Evolutionary conservation across 2,113 vertebrate genomes (phyloP).

Genomic region (Thinocorus orbignyianus): DNA sequence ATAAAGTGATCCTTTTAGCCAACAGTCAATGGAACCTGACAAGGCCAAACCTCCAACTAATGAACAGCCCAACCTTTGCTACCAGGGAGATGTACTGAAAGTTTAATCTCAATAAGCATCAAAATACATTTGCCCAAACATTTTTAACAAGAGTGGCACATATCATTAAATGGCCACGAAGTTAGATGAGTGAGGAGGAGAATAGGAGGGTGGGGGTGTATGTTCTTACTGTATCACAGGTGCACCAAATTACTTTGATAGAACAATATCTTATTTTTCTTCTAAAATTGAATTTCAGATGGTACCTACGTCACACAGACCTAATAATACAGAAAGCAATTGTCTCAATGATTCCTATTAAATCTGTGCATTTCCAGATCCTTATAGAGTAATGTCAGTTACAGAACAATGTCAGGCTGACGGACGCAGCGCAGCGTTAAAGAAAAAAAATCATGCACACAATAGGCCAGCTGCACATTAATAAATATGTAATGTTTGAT

Average conservation of each 20-base stretch:
- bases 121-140: constrained; percentile 64
- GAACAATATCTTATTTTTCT: constrained; percentile 52
- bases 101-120: constrained; percentile 76
- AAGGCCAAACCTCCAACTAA: constrained; percentile 86
- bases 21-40: constrained; percentile 87
- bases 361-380: constrained; percentile 66
- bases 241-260: constrained; percentile 60
- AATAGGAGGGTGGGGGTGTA: not conserved
- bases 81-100: constrained; percentile 59
- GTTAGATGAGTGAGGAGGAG: not conserved
- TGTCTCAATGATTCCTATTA: constrained; percentile 66
- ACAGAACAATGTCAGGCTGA: constrained; percentile 76
- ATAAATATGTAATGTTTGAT: constrained; percentile 89
- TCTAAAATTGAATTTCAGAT: constrained; percentile 65
- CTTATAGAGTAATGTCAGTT: constrained; percentile 77
- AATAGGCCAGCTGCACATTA: constrained; percentile 86
- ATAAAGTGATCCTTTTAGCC: constrained; percentile 94
- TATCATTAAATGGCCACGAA: not conserved
- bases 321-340: constrained; percentile 53
- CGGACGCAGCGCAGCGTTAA: constrained; percentile 72
- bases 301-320: constrained; percentile 54
- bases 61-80: constrained; percentile 84
- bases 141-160: constrained; percentile 29
- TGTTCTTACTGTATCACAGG: constrained; percentile 40
- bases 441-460: constrained; percentile 72